These are phyloP conservation scores for Callimorpha dominula DNA, from an alignment of 2,888 invertebrate species.

Conservation along the genomic window DNA sequence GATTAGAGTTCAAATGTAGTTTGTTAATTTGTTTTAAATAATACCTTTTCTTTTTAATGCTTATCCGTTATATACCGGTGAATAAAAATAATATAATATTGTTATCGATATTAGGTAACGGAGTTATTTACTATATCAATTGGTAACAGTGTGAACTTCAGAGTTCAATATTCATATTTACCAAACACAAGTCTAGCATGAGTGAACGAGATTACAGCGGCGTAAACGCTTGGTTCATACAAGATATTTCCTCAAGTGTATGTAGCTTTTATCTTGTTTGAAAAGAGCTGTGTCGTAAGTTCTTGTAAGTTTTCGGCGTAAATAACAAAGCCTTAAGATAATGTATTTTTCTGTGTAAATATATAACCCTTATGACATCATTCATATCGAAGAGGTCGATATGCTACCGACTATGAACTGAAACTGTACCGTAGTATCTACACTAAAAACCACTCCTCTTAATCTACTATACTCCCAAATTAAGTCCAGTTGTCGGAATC, in stretches of 20 bases:
- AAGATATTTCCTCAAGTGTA: background rate
- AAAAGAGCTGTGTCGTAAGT: background rate
- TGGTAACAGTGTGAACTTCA: background rate
- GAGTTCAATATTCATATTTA: background rate
- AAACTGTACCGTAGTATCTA: too few species aligned
- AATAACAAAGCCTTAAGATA: too few species aligned
- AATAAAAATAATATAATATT: background rate
- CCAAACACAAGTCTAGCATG: background rate
- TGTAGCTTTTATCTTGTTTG: background rate
- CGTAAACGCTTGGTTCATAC: background rate
- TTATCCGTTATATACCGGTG: too few species aligned
- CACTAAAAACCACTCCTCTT: too few species aligned
- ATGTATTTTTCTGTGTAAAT: too few species aligned
- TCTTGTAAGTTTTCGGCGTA: too few species aligned
- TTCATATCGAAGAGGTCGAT: too few species aligned
- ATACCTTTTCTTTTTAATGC: background rate
- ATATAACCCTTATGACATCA: too few species aligned
- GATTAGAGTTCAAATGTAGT: background rate
- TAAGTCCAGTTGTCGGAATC: background rate
- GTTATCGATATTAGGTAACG: background rate
- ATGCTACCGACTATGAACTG: too few species aligned
- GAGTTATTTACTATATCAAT: background rate
- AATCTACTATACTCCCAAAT: background rate
- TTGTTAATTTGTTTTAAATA: background rate
- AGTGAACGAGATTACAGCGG: background rate